Percentiles rank a stretch among this genome's conserved stretches.
Evolutionary conservation across 2,113 vertebrate species (phyloP).

Genomic region (Formicarius rufipectus): DNA sequence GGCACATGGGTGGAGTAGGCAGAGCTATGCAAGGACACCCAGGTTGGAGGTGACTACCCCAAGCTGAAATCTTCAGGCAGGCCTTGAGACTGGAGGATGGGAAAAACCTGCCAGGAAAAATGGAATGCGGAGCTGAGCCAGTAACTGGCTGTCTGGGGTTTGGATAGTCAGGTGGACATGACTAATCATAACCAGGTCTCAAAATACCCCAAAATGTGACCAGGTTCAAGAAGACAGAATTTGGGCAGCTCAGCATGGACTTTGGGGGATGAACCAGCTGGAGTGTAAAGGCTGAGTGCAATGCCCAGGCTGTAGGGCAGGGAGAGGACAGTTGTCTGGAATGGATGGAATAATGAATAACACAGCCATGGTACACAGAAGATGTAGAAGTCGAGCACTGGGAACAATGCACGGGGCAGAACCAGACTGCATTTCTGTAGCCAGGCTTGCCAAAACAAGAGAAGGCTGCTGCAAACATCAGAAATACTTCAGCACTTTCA

Average conservation of each 20-base stretch:
- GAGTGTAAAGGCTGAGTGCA: background rate
- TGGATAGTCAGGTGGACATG: background rate
- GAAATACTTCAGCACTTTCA: background rate
- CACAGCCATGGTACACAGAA: background rate
- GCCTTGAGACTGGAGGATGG: background rate
- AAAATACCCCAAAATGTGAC: background rate
- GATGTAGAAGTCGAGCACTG: background rate
- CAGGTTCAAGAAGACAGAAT: background rate
- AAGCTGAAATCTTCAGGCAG: background rate
- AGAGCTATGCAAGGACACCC: rapidly evolving
- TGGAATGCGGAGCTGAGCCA: background rate
- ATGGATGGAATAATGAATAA: background rate
- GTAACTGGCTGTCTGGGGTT: background rate
- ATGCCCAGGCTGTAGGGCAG: background rate
- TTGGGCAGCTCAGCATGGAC: background rate
- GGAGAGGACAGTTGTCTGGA: background rate
- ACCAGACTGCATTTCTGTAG: background rate
- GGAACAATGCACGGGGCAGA: background rate
- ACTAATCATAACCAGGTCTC: background rate
- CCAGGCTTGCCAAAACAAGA: background rate
- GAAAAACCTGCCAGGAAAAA: background rate
- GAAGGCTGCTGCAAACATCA: background rate
- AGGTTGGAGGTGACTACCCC: background rate
- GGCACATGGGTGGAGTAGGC: rapidly evolving
- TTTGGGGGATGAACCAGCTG: background rate